Base-by-base conservation (phyloP, 2,888 invertebrate genomes). In the Ceramica pisi region DNA sequence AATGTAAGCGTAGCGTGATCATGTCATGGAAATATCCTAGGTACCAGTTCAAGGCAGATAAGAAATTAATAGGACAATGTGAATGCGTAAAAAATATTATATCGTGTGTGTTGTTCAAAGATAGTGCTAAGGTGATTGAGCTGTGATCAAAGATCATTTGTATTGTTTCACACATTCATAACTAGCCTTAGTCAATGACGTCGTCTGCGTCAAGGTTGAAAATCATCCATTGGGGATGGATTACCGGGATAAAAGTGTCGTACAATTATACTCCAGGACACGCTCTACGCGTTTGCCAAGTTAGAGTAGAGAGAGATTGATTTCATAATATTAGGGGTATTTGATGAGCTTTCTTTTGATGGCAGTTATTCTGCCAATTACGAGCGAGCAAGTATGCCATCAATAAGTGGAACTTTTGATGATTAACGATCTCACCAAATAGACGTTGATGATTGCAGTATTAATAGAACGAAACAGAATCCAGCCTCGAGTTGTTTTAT, bases 41-140 rank as follows among this genome's bases (percentile, higher is more conserved):
- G 85, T 84, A 83, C 78, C 82, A 85, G 88, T 85, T 89, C 89
- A 90, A 90, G 87, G 89, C 80, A 79, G 83, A 84, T 87, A 83
- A 86, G 63, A 80, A 77, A 84, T 77, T 84, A 73, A 77, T 71
- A 66, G 38, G 66, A 67, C 70, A 64, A 61, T 60, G 64, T 62
- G 57, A 53, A 48, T 73, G 67, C 57, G 55, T 73, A 31, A 51
- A 63, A 78, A 61, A 50, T 61, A 78, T 35, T 51, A 50, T 12
- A 26, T 48, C 51, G 35, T 71, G 35, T 46, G 46, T 63, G 41
- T 41, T 48, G 23, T 21, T 26, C 21, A 41, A 74, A 41, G 5
- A 41, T 35, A 56, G 9, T 31, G 31, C 19, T 31, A 31, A 55
- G 55, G 16, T 26, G 26, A 55, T 19, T 55, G 9, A 35, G 35